Conservation (phyloP, 2,797 vertebrate species). For the Spea hammondii region DNA sequence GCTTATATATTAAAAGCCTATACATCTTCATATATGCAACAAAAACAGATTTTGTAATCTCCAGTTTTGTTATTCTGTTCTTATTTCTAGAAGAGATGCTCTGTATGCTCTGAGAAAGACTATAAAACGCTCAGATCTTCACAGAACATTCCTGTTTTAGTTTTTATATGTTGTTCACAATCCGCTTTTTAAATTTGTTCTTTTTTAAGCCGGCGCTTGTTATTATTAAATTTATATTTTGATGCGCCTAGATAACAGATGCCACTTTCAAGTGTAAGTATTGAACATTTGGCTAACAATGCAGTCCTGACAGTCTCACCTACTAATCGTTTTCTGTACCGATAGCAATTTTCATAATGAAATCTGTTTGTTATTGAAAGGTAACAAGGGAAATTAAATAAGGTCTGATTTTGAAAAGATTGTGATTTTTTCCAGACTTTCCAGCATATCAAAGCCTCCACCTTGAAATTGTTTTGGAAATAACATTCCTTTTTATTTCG, state of each 20-base stretch:
- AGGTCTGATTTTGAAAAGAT: neutral
- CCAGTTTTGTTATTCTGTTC: neutral
- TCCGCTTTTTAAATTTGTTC: neutral
- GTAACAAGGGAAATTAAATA: conserved; percentile 19
- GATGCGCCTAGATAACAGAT: neutral
- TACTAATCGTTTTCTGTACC: neutral
- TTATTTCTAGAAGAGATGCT: neutral
- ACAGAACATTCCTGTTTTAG: neutral
- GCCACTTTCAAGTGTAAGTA: neutral
- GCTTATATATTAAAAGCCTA: too few species aligned
- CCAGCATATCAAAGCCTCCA: neutral
- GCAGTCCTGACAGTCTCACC: neutral
- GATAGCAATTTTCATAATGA: neutral
- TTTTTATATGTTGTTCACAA: neutral
- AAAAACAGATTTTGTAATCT: too few species aligned
- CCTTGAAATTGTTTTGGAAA: conserved; percentile 24
- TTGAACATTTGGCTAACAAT: neutral
- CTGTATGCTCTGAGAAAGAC: neutral
- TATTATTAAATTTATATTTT: conserved; percentile 1
- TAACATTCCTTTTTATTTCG: neutral
- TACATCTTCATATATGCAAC: too few species aligned
- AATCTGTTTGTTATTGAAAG: neutral
- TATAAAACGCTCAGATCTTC: neutral
- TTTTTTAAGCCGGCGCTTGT: neutral
- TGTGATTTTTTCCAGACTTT: conserved; percentile 1